Percentiles rank a stretch among this genome's conserved stretches.
phyloP scores from a whole-genome alignment of 2,888 invertebrate genomes.

The Hypercompe scribonia region DNA sequence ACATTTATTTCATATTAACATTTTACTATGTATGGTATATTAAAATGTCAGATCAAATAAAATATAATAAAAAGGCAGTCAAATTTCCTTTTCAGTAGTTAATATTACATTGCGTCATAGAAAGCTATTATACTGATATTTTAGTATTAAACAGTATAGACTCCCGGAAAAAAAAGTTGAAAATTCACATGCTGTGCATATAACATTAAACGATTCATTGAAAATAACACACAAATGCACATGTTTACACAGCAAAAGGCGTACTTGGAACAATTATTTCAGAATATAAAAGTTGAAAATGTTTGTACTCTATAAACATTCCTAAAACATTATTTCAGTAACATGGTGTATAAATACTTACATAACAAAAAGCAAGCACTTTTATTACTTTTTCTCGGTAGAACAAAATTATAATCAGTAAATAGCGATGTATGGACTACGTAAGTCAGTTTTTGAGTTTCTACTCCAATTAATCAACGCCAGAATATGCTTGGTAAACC shows the following conservation, averaged over 20 bases:
- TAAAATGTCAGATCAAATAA: neutral
- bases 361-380: neutral
- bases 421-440: slow-evolving; percentile 33
- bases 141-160: neutral
- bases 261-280: neutral
- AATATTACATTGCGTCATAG: neutral
- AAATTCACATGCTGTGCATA: neutral
- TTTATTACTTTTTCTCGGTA: neutral
- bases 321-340: neutral
- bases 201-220: neutral
- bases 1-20: neutral
- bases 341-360: neutral
- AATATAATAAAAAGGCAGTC: neutral
- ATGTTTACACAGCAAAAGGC: neutral
- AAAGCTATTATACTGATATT: neutral
- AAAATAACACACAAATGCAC: neutral
- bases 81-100: neutral
- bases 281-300: neutral
- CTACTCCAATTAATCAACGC: slow-evolving; percentile 62
- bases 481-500: slow-evolving; percentile 51
- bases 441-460: slow-evolving; percentile 50
- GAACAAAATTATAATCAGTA: slow-evolving; percentile 11
- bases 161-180: neutral
- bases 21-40: neutral
- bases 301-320: neutral